Evolutionary conservation across 37 sponge, comb jelly and placozoan genomes (phyloP).

Genomic region (Beroe forskalii): DNA sequence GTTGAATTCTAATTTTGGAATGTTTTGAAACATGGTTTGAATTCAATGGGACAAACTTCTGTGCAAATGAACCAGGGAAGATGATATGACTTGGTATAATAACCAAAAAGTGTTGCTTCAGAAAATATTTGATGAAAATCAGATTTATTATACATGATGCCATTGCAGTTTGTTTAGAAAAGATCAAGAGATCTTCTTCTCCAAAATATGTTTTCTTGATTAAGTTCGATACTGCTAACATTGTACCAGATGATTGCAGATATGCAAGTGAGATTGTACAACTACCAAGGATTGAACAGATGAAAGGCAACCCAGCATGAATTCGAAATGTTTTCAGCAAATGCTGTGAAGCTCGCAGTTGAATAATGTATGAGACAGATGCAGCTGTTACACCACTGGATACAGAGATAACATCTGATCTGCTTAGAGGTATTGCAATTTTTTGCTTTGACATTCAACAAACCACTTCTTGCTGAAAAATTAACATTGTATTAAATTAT

Average conservation of each 20-base stretch:
- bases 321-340: background rate
- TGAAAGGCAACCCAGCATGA: background rate
- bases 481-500: too few species aligned
- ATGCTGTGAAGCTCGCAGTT: background rate
- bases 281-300: constrained; percentile 40
- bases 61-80: constrained; percentile 34
- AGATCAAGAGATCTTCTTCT: background rate
- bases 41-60: background rate
- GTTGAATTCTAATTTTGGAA: background rate
- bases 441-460: constrained; percentile 29
- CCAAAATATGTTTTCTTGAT: background rate
- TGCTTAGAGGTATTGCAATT: background rate
- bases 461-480: too few species aligned
- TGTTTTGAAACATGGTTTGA: constrained; percentile 4
- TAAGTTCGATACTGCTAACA: background rate
- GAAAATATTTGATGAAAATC: background rate
- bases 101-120: background rate
- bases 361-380: background rate
- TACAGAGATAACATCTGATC: background rate
- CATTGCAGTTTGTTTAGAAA: background rate
- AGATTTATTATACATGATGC: background rate
- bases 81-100: constrained; percentile 24
- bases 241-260: background rate
- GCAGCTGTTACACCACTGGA: background rate
- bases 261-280: background rate